Conservation (phyloP, 2,888 invertebrate species). For the Brenthis hecate region DNA sequence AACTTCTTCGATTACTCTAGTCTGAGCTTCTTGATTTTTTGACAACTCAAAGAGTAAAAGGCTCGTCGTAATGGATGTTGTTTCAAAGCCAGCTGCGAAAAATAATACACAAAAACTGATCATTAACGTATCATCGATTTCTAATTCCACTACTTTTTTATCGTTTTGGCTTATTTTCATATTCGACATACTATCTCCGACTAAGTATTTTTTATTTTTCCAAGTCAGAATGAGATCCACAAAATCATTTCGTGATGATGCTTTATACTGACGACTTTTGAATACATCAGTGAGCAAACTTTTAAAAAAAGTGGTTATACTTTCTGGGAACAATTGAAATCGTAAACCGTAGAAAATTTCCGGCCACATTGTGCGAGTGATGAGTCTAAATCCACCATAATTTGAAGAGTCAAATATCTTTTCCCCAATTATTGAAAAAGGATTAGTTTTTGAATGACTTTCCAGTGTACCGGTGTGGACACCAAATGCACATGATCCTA, state of each 20-base stretch:
- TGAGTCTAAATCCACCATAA: conserved; percentile 45
- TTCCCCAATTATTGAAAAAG: conserved; percentile 48
- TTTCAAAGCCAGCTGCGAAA: conserved; percentile 59
- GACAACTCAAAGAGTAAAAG: conserved; percentile 54
- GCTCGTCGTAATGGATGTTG: conserved; percentile 50
- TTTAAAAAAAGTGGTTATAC: conserved; percentile 49
- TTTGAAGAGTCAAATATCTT: conserved; percentile 47
- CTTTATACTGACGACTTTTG: conserved; percentile 47
- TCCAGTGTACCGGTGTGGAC: conserved; percentile 53
- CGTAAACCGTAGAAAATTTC: conserved; percentile 53
- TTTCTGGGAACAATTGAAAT: conserved; percentile 45
- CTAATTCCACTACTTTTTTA: conserved; percentile 20
- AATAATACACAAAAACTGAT: conserved; percentile 79
- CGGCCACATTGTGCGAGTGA: conserved; percentile 53
- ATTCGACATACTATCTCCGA: conserved; percentile 50
- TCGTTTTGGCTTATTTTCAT: conserved; percentile 44
- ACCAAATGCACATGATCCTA: conserved; percentile 58
- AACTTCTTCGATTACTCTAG: conserved; percentile 49
- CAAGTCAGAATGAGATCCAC: conserved; percentile 54
- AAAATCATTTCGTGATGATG: conserved; percentile 53
- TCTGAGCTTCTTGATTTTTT: conserved; percentile 45
- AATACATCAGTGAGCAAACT: conserved; percentile 50
- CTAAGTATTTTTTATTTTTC: conserved; percentile 48
- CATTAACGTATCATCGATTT: conserved; percentile 66
- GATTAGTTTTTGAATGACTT: conserved; percentile 44